Percentiles rank a stretch among this genome's conserved stretches.
These are phyloP conservation scores for Bradypus variegatus DNA, from an alignment of 2,797 vertebrate species.

Conservation along the genomic window DNA sequence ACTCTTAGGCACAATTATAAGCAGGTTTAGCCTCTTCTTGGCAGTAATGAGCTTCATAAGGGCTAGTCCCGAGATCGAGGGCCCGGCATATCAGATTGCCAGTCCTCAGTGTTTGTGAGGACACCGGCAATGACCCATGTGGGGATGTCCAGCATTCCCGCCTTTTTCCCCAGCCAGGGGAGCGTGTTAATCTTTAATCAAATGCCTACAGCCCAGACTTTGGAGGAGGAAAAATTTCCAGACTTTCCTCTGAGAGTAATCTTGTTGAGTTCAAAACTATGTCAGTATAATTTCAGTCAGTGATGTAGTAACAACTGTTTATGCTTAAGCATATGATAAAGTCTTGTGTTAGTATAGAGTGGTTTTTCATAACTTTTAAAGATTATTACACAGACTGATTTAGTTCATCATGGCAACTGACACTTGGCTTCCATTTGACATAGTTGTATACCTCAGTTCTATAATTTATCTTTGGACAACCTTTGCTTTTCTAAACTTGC, in stretches of 20 bases:
- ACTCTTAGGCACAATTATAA: no score
- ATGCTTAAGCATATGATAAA: background rate
- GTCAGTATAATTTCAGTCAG: background rate
- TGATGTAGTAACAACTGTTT: background rate
- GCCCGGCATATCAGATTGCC: no score
- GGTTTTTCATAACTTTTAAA: background rate
- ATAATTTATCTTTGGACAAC: background rate
- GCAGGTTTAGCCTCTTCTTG: no score
- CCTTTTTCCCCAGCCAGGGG: background rate
- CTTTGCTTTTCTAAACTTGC: background rate
- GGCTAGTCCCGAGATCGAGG: no score
- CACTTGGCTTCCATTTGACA: background rate
- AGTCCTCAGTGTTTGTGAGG: no score
- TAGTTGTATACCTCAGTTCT: background rate
- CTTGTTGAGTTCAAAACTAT: background rate
- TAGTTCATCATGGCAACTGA: background rate
- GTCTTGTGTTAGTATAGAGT: background rate
- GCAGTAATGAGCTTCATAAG: no score
- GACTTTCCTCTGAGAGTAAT: background rate
- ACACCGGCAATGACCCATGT: no score
- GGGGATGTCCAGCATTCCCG: no score
- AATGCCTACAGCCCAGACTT: background rate
- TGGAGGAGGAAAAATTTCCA: slow-evolving; percentile 1
- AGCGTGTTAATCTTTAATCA: slow-evolving; percentile 12
- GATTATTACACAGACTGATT: background rate